Evolutionary conservation across 2,113 vertebrate genomes (phyloP), one percentile per base, ranked within the genome.

Genomic region (Salvelinus fontinalis): DNA sequence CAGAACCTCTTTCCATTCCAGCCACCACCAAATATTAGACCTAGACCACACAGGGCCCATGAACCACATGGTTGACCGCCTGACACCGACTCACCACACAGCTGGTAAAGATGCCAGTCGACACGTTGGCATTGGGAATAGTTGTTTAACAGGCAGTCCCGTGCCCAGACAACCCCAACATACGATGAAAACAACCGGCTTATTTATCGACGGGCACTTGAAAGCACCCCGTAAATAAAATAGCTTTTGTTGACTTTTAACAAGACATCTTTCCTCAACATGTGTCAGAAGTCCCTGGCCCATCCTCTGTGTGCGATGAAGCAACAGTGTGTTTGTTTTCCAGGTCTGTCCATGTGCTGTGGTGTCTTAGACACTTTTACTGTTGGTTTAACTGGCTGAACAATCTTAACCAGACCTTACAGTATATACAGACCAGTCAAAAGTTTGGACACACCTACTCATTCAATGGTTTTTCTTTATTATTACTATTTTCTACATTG

Each of bases 181-280:
- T 54, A 31, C 26, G 70, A 65, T 29, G 62, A 81, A 68, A 81
- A 81, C 59, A 81, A 13, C 54, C 67, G 11, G 22, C 24, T 67
- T 29, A 29, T 48, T 70, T 29, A 81, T 70, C 57, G 72, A n/a
- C 59, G 20, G 34, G 5, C 18, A 5, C 57, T 57, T 70, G 75
- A 70, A 81, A 81, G 72, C 51, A 49, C 9, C 54, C 70, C 57
- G 18, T 73, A 68, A 76, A 74, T 54, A 60, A 39, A 70, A 16
- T 26, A n/a, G 44, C 2, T 29, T 73, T 26, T 59, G 22, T 4
- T 4, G 2, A 29, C 18, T 2, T 12, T 76, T 67, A 67, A 67
- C 65, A 31, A 67, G 22, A 27, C 65, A 67, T 22, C 74, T 75
- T 67, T 27, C 65, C 26, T 67, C 65, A 67, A 26, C 26, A 54